phyloP scores from a whole-genome alignment of 2,888 invertebrate species.

The Ornithoptera priamus region DNA sequence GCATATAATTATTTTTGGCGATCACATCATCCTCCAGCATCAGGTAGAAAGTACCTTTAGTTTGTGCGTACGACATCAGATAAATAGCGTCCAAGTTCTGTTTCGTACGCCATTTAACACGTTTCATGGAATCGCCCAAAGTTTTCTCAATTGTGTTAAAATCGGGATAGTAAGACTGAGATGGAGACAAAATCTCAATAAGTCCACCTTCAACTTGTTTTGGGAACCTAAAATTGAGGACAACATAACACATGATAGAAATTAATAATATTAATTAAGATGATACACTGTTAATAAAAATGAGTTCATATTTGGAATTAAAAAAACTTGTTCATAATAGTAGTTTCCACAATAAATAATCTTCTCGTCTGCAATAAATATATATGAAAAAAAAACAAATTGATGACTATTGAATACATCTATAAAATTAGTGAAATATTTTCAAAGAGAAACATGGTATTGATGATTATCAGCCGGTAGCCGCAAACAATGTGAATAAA shows the following conservation, averaged over 20 bases:
- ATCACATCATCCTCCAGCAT: slow-evolving; percentile 97
- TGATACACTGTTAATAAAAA: not conserved
- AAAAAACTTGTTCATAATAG: not conserved
- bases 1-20: slow-evolving; percentile 90
- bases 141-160: slow-evolving; percentile 87
- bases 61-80: slow-evolving; percentile 95
- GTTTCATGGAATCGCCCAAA: slow-evolving; percentile 90
- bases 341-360: too few species aligned
- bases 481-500: not conserved
- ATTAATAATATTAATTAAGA: not conserved
- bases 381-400: not conserved
- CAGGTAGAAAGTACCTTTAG: slow-evolving; percentile 92
- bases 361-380: not conserved
- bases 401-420: not conserved
- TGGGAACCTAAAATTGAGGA: slow-evolving; percentile 81
- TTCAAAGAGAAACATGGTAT: not conserved
- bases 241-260: not conserved
- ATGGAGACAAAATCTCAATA: slow-evolving; percentile 93
- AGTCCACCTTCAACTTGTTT: slow-evolving; percentile 87
- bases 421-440: not conserved
- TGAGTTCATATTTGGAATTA: not conserved
- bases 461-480: not conserved
- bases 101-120: slow-evolving; percentile 95
- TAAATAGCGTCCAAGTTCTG: slow-evolving; percentile 97
- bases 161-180: slow-evolving; percentile 92